Base-by-base conservation (phyloP, 2,888 invertebrate genomes). In the Phalera bucephala region DNA sequence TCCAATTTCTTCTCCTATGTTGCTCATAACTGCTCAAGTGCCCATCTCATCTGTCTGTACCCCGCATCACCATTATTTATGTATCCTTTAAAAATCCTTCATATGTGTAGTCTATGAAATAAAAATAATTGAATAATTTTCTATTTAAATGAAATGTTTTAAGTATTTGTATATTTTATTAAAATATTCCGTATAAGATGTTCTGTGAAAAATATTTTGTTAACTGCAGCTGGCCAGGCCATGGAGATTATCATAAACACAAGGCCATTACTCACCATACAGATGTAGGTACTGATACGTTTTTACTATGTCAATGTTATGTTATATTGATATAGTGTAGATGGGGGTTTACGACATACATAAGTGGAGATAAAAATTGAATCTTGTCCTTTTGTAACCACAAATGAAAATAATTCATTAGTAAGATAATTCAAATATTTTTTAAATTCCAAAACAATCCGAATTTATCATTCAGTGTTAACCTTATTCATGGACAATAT, bases 201-300 rank as follows among this genome's bases (percentile, higher is more conserved):
- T 63, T 66, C 61, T 64, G 57, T 61, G 62, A 66, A 66, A 60
- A 60, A 62, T 62, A 72, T 75, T 72, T 75, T 76, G 64, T 74
- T 74, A 68, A 76, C 64, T 63, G 74, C 77, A 77, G 78, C 75
- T 72, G 75, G 75, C 71, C 61, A 38, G 66, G 71, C 70, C 70
- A 69, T 57, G 67, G 60, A 41, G 56, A 49, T 52, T 36, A 49
- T 44, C 45, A 52, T 57, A 59, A 45, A 44, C 52, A 45, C 59
- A 60, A 55, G 68, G 72, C 71, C 64, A 65, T 71, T 64, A 68
- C 67, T 72, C 71, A 67, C 58, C 66, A 67, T 69, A 62, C 65
- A 63, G 66, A 68, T 71, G 66, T 72, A 74, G 70, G 75, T 76
- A 72, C 64, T 56, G 27, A 50, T 55, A 53, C 58, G 58, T 58